A percentile compares a stretch with the other conserved stretches of the same genome.
phyloP scores from a whole-genome alignment of 2,888 invertebrate genomes.

The Andricus quercusramuli region DNA sequence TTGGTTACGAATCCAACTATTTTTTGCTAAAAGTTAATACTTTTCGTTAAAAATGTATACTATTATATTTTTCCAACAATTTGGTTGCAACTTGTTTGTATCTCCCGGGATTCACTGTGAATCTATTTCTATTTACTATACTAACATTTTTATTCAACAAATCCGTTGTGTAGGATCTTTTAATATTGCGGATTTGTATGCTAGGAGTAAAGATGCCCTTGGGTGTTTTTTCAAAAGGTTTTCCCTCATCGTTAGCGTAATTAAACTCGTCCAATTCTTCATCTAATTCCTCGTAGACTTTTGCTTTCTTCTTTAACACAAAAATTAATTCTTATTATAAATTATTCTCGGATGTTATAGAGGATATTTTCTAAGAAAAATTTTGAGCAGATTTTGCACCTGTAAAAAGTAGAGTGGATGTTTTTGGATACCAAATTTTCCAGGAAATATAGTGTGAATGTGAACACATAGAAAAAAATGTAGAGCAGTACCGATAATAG shows the following conservation, averaged over 20 bases:
- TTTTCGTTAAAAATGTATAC: too few relatives aligned
- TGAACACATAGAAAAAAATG: conserved; percentile 90
- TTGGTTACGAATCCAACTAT: too few relatives aligned
- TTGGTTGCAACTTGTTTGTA: too few relatives aligned
- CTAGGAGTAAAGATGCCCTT: conserved; percentile 70
- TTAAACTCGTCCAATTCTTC: conserved; percentile 28
- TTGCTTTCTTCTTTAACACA: conserved; percentile 22
- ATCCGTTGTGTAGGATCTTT: conserved; percentile 72
- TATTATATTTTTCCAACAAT: too few relatives aligned
- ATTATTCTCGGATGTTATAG: background rate
- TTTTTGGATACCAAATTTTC: conserved; percentile 91
- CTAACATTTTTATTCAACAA: conserved; percentile 65
- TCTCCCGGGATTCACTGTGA: too few relatives aligned
- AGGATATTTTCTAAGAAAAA: background rate
- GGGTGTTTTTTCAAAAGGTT: conserved; percentile 73
- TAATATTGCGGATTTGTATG: conserved; percentile 80
- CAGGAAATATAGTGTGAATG: conserved; percentile 92
- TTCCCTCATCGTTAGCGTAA: conserved; percentile 62
- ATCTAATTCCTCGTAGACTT: conserved; percentile 31
- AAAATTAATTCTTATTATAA: background rate
- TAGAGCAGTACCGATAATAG: conserved; percentile 85
- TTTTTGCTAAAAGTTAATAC: too few relatives aligned
- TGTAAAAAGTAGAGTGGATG: conserved; percentile 87
- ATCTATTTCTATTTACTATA: background rate
- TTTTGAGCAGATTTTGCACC: conserved; percentile 55